Conservation (phyloP, 2,113 vertebrate genomes). For the Malurus elegans region DNA sequence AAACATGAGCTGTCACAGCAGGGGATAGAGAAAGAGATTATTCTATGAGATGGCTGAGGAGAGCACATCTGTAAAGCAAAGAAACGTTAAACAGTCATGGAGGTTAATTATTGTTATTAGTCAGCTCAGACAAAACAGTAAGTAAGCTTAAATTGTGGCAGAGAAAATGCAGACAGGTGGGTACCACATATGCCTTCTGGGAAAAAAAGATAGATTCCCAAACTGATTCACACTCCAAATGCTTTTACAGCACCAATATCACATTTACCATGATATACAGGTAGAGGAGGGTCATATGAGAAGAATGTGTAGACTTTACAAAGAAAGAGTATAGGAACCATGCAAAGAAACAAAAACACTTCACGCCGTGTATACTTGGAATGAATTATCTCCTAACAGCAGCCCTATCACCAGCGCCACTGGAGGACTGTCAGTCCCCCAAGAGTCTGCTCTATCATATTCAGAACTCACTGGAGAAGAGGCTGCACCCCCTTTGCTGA, state of each 20-base stretch:
- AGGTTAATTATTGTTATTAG: neutral
- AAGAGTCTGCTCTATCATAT: neutral
- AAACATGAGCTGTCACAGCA: neutral
- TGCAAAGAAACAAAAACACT: neutral
- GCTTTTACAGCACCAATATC: neutral
- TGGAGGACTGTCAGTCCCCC: neutral
- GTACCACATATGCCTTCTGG: neutral
- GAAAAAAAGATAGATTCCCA: neutral
- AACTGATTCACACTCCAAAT: neutral
- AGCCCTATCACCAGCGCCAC: neutral
- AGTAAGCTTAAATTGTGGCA: neutral
- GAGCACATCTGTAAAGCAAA: neutral
- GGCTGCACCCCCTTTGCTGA: neutral
- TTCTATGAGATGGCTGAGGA: neutral
- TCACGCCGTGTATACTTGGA: neutral
- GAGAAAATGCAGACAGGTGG: neutral
- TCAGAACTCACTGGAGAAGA: neutral
- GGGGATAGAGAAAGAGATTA: neutral
- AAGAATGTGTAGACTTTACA: neutral
- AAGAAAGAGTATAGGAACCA: neutral
- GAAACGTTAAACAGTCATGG: neutral
- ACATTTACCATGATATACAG: neutral
- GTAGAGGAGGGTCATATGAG: neutral
- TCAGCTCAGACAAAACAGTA: neutral
- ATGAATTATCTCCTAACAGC: neutral